These are phyloP conservation scores for Syngnathus acus DNA, from an alignment of 2,797 vertebrate genomes.

Conservation along the genomic window DNA sequence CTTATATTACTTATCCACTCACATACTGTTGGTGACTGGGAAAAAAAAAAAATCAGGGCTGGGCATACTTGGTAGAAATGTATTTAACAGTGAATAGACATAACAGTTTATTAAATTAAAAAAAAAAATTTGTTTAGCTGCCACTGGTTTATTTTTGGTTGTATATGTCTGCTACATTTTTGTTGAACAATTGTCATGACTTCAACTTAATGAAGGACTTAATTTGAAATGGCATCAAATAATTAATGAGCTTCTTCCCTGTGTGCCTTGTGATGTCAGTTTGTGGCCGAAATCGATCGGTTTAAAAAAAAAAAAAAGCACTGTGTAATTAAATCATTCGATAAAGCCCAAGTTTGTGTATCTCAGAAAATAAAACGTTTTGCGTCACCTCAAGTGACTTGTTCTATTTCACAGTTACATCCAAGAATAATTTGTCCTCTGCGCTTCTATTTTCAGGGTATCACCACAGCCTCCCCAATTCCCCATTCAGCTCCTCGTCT, in stretches of 20 bases:
- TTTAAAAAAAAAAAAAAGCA: not conserved
- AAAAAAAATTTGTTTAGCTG: too few species aligned
- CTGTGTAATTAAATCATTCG: not conserved
- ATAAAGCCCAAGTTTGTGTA: conserved; percentile 35
- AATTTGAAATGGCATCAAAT: not conserved
- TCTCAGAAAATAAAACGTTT: conserved; percentile 35
- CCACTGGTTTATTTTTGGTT: too few species aligned
- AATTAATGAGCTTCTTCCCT: not conserved
- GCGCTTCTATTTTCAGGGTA: conserved; percentile 59
- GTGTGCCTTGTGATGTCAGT: conserved; percentile 2
- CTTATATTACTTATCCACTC: not conserved
- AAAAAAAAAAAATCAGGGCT: too few species aligned
- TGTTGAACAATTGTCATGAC: too few species aligned
- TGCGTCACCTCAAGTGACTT: conserved; percentile 21
- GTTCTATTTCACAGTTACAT: not conserved
- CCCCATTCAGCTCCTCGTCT: conserved; percentile 58
- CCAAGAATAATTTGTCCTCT: conserved; percentile 2
- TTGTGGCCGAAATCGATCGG: conserved; percentile 20
- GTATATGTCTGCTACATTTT: too few species aligned
- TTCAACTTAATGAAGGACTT: not conserved
- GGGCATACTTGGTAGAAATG: too few species aligned
- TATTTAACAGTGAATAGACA: too few species aligned
- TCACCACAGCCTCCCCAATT: conserved; percentile 78
- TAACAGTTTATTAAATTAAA: too few species aligned
- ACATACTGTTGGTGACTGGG: too few species aligned